A percentile compares a stretch with the other conserved stretches of the same genome.
Conservation (phyloP, 2,797 vertebrate genomes). For the Coregonus sp. region DNA sequence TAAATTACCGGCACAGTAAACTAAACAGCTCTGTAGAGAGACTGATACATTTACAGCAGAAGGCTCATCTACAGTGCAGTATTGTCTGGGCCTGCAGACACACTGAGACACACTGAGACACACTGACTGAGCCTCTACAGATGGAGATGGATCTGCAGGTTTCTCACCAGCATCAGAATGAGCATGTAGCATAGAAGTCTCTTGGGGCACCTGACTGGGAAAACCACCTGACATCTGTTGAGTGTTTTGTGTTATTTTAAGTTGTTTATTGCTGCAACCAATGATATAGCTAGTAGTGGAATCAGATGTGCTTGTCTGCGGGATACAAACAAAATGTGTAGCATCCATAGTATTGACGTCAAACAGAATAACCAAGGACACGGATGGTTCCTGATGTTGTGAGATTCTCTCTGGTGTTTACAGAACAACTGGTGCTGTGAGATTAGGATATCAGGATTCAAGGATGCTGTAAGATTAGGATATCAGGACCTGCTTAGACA, state of each 20-base stretch:
- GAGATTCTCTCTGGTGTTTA: too few relatives aligned
- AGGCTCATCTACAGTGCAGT: conserved; percentile 41
- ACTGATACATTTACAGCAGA: conserved; percentile 46
- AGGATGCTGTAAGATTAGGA: too few relatives aligned
- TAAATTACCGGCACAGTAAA: conserved; percentile 35
- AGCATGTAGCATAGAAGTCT: conserved; percentile 20
- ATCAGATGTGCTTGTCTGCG: too few relatives aligned
- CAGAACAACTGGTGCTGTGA: too few relatives aligned
- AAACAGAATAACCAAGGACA: too few relatives aligned
- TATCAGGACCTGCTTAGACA: too few relatives aligned
- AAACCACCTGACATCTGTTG: conserved; percentile 9
- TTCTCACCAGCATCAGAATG: conserved; percentile 32
- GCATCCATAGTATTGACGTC: too few relatives aligned
- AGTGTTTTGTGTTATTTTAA: neutral
- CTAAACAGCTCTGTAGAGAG: conserved; percentile 29
- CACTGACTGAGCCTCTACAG: conserved; percentile 30
- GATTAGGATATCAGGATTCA: too few relatives aligned
- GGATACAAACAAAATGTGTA: too few relatives aligned
- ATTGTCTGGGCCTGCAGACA: neutral
- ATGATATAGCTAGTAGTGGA: too few relatives aligned
- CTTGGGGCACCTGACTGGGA: conserved; percentile 20
- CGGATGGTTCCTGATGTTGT: too few relatives aligned
- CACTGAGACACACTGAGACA: conserved; percentile 37
- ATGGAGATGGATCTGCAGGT: conserved; percentile 50
- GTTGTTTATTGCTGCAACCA: neutral